Conservation (phyloP, 2,113 vertebrate genomes). For the Parotia lawesii region DNA sequence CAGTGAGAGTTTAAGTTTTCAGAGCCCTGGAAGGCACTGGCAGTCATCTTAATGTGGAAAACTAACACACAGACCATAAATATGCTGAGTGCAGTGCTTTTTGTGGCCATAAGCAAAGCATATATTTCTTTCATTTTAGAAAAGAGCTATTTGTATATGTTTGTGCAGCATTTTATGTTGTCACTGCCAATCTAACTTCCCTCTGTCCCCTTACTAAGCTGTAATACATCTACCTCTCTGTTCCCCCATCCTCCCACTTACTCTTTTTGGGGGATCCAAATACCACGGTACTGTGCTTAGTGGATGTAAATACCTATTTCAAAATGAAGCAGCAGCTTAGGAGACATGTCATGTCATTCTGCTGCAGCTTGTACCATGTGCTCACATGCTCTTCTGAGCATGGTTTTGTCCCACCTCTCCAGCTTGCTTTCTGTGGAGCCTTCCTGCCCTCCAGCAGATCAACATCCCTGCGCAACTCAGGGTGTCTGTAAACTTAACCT, state of each 20-base stretch:
- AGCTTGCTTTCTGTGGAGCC: not conserved
- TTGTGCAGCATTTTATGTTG: not conserved
- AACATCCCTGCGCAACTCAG: not conserved
- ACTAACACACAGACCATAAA: not conserved
- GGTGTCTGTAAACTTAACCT: not conserved
- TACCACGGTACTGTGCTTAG: not conserved
- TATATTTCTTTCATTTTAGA: not conserved
- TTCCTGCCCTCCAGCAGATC: not conserved
- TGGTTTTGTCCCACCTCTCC: not conserved
- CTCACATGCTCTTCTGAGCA: not conserved
- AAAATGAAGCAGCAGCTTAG: not conserved
- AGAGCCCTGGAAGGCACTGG: constrained; percentile 46
- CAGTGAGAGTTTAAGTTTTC: constrained; percentile 26
- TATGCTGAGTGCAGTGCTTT: constrained; percentile 18
- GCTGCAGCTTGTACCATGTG: not conserved
- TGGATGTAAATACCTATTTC: not conserved
- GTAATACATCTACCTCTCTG: not conserved
- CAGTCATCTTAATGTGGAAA: constrained; percentile 32
- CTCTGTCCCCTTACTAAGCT: not conserved
- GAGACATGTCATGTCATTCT: not conserved
- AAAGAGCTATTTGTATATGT: not conserved
- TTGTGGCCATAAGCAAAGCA: not conserved
- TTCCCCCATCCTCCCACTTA: not conserved
- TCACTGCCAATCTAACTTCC: not conserved
- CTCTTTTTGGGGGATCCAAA: not conserved